Evolutionary conservation across 2,113 vertebrate species (phyloP).

Genomic region (Perccottus glenii): DNA sequence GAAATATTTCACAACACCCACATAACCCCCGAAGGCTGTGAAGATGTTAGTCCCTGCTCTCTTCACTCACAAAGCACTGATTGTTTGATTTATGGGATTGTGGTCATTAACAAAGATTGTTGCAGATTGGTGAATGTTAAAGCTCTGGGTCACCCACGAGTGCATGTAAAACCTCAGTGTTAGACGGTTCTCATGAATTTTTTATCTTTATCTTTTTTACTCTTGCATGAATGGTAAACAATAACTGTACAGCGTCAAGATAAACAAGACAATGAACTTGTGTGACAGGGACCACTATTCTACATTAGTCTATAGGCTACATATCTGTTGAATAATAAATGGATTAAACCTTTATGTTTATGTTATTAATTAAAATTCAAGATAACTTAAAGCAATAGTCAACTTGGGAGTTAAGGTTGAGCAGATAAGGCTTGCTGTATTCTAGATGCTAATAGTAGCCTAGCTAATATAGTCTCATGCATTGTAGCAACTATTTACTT

Average conservation of each 20-base stretch:
- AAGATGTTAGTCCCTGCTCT: conserved; percentile 36
- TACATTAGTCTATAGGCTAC: not conserved
- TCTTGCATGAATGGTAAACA: conserved; percentile 23
- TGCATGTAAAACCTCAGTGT: conserved; percentile 18
- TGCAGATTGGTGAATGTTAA: conserved; percentile 28
- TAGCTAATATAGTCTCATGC: too few relatives aligned
- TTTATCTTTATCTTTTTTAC: conserved; percentile 40
- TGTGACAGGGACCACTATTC: not conserved
- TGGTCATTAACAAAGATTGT: conserved; percentile 21
- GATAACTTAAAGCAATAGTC: too few relatives aligned
- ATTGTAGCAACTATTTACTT: too few relatives aligned
- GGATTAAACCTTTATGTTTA: not conserved
- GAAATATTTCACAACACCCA: conserved; percentile 75
- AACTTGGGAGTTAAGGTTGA: too few relatives aligned
- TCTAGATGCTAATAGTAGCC: too few relatives aligned
- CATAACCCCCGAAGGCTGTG: conserved; percentile 40
- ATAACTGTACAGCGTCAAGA: not conserved
- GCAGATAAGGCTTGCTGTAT: too few relatives aligned
- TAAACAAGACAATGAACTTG: not conserved
- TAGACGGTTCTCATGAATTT: conserved; percentile 38
- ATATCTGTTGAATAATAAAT: too few relatives aligned
- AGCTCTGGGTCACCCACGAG: conserved; percentile 39
- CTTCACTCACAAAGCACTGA: conserved; percentile 53
- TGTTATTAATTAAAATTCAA: not conserved
- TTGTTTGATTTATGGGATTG: conserved; percentile 47